Conservation (phyloP, 2,888 invertebrate genomes). For the Pristionchus mayeri region DNA sequence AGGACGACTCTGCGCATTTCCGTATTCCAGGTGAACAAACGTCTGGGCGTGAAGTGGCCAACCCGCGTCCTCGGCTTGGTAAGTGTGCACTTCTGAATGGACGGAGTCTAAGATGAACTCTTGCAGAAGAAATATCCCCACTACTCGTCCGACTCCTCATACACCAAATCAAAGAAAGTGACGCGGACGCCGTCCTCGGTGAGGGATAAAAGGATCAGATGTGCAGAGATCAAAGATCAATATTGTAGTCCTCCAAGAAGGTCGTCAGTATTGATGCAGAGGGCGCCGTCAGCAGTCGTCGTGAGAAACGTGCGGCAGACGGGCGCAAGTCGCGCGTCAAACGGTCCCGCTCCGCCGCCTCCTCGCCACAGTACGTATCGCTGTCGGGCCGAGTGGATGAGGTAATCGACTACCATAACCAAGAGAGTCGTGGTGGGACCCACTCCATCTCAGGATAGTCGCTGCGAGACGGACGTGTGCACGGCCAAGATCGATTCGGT, state of each 20-base stretch:
- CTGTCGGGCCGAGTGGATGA: no score
- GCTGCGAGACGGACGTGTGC: not conserved
- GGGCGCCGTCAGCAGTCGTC: not conserved
- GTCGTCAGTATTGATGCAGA: not conserved
- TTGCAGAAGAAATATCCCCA: not conserved
- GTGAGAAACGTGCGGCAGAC: not conserved
- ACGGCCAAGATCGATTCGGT: not conserved
- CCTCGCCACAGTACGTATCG: slow-evolving; percentile 12
- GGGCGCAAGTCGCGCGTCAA: not conserved
- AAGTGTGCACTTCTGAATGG: not conserved
- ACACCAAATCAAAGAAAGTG: not conserved
- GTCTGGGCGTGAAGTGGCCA: not conserved
- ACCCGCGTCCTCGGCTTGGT: not conserved
- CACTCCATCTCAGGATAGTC: no score
- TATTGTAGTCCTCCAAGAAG: slow-evolving; percentile 2
- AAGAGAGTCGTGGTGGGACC: no score
- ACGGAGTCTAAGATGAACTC: not conserved
- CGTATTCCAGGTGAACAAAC: not conserved
- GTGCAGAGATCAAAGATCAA: not conserved
- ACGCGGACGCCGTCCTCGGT: not conserved
- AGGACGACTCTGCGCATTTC: not conserved
- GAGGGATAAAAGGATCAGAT: not conserved
- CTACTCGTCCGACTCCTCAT: not conserved
- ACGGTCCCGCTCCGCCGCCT: not conserved
- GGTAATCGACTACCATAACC: no score